Evolutionary conservation across 2,797 vertebrate genomes (phyloP).

Genomic region (Chelmon rostratus): DNA sequence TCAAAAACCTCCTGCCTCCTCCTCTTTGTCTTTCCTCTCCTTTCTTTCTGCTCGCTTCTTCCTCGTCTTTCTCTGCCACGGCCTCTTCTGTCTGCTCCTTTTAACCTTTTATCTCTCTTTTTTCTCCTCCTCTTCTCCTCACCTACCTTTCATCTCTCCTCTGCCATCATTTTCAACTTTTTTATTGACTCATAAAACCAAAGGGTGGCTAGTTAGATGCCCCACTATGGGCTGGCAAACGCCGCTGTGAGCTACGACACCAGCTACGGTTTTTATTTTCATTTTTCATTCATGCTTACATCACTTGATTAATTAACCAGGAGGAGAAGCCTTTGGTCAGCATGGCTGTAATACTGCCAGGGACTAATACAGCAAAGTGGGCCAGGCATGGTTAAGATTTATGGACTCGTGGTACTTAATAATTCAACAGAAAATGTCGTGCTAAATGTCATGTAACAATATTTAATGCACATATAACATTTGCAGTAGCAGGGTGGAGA

Average conservation of each 20-base stretch:
- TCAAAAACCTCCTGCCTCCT: neutral
- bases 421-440: conserved; percentile 69
- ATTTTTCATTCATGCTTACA: conserved; percentile 32
- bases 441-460: conserved; percentile 69
- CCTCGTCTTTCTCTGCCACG: neutral
- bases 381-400: conserved; percentile 51
- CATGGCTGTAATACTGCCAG: conserved; percentile 17
- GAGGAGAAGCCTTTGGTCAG: conserved; percentile 46
- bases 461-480: conserved; percentile 62
- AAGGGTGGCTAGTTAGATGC: conserved; percentile 31
- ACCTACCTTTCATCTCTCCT: neutral
- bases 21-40: neutral
- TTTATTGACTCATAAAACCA: conserved; percentile 52
- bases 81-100: neutral
- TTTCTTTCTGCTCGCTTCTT: too few species aligned
- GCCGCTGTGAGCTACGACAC: conserved; percentile 17
- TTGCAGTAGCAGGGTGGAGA: conserved; percentile 27
- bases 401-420: conserved; percentile 60
- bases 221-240: conserved; percentile 1
- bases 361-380: conserved; percentile 34
- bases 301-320: conserved; percentile 63
- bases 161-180: conserved; percentile 28
- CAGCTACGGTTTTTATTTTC: conserved; percentile 31
- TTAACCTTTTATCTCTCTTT: neutral
- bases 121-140: neutral